Evolutionary conservation across 2,797 vertebrate genomes (phyloP), one percentile per base, ranked within the genome.

Genomic region (Austrolebias charrua): DNA sequence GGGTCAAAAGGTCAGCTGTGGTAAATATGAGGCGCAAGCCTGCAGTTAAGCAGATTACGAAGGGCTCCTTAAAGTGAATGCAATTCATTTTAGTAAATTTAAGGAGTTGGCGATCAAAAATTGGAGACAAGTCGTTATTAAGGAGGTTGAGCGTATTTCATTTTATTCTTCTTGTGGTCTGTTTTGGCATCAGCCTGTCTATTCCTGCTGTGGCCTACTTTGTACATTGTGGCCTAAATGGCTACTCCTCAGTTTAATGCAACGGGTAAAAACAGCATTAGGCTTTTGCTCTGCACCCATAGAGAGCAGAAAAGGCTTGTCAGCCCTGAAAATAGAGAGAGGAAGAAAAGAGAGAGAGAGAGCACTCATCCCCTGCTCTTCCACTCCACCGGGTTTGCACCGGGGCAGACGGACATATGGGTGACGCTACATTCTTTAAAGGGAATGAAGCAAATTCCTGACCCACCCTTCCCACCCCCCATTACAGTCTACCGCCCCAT

Each of bases 391-490:
- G 77, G 80, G 75, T 89, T 84, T 81, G 79, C 82, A 86, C 81
- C 78, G 82, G 84, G 80, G 85, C 88, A 88, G 86, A 88, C 67
- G 67, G 83, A 87, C 89, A 91, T 90, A 90, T 91, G 91, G 89
- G 85, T 87, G 85, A 91, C 69, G 81, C 84, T 89, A 86, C 87
- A 87, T 88, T 91, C 89, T 91, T 88, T 90, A 86, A 90, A 89
- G 79, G 73, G 82, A 87, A 74, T 79, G 83, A 84, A 82, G 81
- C 79, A 70, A 90, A 91, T 88, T 91, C 84, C 85, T 85, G 75
- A 88, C 79, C 78, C 79, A 69, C 61, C 66, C 75, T 47, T 73
- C 65, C 82, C 68, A 19, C 69, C 83, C 69, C 63, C 42, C 74
- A 43, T 59, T 66, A 45, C 73, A 55, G 49, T 61, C 79, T 76